These are phyloP conservation scores for Chymomyza costata DNA, from an alignment of 1,140 invertebrate species.

Conservation along the genomic window DNA sequence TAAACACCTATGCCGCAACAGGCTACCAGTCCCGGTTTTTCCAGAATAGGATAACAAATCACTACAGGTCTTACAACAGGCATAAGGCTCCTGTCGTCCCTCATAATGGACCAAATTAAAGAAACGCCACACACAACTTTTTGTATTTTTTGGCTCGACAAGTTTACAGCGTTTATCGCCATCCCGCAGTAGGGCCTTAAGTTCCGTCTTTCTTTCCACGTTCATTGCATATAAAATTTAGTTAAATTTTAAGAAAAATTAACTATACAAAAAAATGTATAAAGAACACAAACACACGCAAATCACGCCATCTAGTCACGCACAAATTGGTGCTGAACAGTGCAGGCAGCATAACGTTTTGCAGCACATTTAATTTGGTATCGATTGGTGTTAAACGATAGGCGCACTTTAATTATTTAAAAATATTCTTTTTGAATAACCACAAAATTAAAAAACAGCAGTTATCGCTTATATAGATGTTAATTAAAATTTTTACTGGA, in stretches of 20 bases:
- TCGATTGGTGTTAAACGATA: no score
- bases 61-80: slow-evolving; percentile 57
- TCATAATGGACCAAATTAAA: slow-evolving; percentile 58
- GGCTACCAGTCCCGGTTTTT: slow-evolving; percentile 57
- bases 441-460: no score
- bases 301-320: slow-evolving; percentile 63
- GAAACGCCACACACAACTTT: slow-evolving; percentile 60
- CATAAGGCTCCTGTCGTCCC: slow-evolving; percentile 54
- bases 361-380: no score
- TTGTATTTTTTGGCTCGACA: slow-evolving; percentile 54
- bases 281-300: slow-evolving; percentile 30
- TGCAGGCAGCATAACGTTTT: background rate
- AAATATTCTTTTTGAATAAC: no score
- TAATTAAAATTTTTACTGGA: no score
- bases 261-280: slow-evolving; percentile 22
- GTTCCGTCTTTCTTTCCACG: slow-evolving; percentile 54
- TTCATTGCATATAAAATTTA: slow-evolving; percentile 30
- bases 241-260: slow-evolving; percentile 19
- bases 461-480: no score
- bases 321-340: slow-evolving; percentile 59
- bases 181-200: slow-evolving; percentile 45
- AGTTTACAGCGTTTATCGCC: slow-evolving; percentile 50
- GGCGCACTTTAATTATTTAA: no score
- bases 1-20: slow-evolving; percentile 52
- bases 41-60: slow-evolving; percentile 58